A percentile compares a stretch with the other conserved stretches of the same genome.
Evolutionary conservation across 2,888 invertebrate species (phyloP).

Genomic region (Crematogaster levior): DNA sequence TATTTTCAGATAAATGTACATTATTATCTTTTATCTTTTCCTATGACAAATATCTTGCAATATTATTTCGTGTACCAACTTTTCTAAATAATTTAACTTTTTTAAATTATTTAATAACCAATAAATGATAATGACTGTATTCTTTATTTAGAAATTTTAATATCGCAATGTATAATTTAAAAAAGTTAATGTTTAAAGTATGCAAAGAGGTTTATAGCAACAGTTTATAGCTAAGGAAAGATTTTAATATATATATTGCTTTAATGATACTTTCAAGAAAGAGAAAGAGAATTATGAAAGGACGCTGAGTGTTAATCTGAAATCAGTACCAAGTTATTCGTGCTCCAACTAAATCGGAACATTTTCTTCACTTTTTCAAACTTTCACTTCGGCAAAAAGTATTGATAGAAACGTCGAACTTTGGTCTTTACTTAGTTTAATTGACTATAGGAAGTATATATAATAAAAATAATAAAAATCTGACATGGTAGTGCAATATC

Average conservation of each 20-base stretch:
- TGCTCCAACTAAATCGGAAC: constrained; percentile 39
- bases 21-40: not conserved
- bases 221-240: not conserved
- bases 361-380: constrained; percentile 45
- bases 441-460: constrained; percentile 35
- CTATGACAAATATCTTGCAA: not conserved
- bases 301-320: constrained; percentile 28
- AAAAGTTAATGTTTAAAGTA: not conserved
- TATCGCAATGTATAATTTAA: not conserved
- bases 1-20: not conserved
- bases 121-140: not conserved
- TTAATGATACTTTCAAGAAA: constrained; percentile 29
- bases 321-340: constrained; percentile 46
- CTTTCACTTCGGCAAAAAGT: constrained; percentile 43
- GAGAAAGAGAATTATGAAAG: constrained; percentile 32
- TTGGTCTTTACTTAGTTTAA: constrained; percentile 42
- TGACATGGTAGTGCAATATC: not conserved
- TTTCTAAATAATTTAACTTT: too few relatives aligned
- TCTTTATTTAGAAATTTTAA: not conserved
- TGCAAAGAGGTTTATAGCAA: not conserved
- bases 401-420: constrained; percentile 50
- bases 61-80: not conserved
- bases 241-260: constrained; percentile 31
- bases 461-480: constrained; percentile 30
- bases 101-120: not conserved